phyloP scores from a whole-genome alignment of 2,888 invertebrate genomes.

The Acleris emargana region DNA sequence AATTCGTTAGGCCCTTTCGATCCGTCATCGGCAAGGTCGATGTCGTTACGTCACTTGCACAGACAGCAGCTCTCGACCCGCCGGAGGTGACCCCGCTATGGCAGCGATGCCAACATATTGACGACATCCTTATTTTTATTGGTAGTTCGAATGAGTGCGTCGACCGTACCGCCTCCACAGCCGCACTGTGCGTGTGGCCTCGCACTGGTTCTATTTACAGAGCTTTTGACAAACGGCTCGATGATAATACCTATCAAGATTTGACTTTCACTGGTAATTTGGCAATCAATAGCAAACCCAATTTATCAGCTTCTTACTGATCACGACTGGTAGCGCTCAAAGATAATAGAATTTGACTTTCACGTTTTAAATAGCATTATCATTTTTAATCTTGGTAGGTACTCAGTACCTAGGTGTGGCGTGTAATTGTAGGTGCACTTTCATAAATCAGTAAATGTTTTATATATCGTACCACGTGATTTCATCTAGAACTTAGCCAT shows the following conservation, averaged over 20 bases:
- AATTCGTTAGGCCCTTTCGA: slow-evolving; percentile 44
- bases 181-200: slow-evolving; percentile 76
- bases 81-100: slow-evolving; percentile 71
- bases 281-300: slow-evolving; percentile 18
- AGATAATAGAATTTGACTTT: slow-evolving; percentile 33
- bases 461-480: too few relatives aligned
- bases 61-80: slow-evolving; percentile 49
- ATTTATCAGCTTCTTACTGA: slow-evolving; percentile 25
- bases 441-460: too few relatives aligned
- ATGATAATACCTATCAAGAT: slow-evolving; percentile 9
- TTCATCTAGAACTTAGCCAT: too few relatives aligned
- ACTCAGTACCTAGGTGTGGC: too few relatives aligned
- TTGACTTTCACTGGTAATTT: slow-evolving; percentile 29
- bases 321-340: slow-evolving; percentile 21
- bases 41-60: slow-evolving; percentile 40
- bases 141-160: slow-evolving; percentile 73
- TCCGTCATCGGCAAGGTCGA: slow-evolving; percentile 42
- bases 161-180: slow-evolving; percentile 74
- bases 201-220: slow-evolving; percentile 57
- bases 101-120: slow-evolving; percentile 78
- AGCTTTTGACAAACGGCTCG: slow-evolving; percentile 38
- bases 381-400: too few relatives aligned
- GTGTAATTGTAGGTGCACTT: too few relatives aligned
- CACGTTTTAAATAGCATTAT: slow-evolving; percentile 12
- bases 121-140: slow-evolving; percentile 84